Evolutionary conservation across 2,888 invertebrate genomes (phyloP).

Genomic region (Ophioninae sp.): DNA sequence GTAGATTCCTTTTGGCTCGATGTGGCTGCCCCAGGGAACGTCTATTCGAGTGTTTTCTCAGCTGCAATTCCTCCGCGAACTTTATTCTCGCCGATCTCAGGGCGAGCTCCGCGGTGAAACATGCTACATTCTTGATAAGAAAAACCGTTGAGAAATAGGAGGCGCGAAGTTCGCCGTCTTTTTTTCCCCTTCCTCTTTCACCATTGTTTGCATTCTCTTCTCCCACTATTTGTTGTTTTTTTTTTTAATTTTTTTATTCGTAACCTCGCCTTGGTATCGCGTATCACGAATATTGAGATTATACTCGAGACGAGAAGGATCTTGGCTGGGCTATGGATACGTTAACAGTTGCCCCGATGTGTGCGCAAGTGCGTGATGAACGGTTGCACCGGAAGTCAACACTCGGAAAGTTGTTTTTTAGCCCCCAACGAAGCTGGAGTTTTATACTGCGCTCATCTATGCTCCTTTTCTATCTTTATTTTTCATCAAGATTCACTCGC

Average conservation of each 20-base stretch:
- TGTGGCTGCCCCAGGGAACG: conserved; percentile 25
- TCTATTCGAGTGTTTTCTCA: conserved; percentile 51
- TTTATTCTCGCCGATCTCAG: conserved; percentile 22
- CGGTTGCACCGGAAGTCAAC: conserved; percentile 21
- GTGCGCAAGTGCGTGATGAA: background rate
- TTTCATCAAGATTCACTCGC: background rate
- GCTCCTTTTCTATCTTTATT: background rate
- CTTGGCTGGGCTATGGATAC: background rate
- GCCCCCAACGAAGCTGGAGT: background rate
- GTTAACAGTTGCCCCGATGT: background rate
- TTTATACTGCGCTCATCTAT: background rate
- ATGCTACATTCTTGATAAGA: conserved; percentile 52
- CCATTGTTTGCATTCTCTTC: conserved; percentile 28
- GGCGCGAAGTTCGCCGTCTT: conserved; percentile 30
- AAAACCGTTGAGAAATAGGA: conserved; percentile 24
- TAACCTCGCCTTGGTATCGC: background rate
- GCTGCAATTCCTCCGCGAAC: conserved; percentile 50
- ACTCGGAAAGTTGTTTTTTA: conserved; percentile 1
- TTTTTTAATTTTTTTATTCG: conserved; percentile 26
- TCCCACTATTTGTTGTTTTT: too few relatives aligned
- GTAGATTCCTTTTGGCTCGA: background rate
- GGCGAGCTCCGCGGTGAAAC: conserved; percentile 25
- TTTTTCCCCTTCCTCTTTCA: background rate
- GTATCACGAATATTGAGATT: conserved; percentile 38
- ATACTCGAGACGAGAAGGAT: conserved; percentile 34